Percentiles rank a stretch among this genome's conserved stretches.
Conservation (phyloP, 2,797 vertebrate genomes). For the Paedocypris micromegethes region DNA sequence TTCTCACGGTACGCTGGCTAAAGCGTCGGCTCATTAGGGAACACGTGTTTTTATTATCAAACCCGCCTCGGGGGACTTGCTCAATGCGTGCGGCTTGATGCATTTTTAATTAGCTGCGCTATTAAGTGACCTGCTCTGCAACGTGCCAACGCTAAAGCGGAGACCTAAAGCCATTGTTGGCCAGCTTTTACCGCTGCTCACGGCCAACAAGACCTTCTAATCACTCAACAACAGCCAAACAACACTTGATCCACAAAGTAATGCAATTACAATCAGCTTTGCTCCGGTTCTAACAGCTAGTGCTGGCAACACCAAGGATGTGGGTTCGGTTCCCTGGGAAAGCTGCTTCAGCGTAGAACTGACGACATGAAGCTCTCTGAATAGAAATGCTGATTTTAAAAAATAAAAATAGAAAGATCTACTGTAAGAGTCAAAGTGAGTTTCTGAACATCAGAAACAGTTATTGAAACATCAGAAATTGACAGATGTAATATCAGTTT, state of each 20-base stretch:
- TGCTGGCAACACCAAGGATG: too few relatives aligned
- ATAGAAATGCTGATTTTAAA: too few relatives aligned
- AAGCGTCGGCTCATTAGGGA: slow-evolving; percentile 60
- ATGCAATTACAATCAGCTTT: too few relatives aligned
- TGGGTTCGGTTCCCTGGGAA: too few relatives aligned
- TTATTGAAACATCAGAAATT: too few relatives aligned
- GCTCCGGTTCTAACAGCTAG: too few relatives aligned
- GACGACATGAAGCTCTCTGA: too few relatives aligned
- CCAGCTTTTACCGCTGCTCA: slow-evolving; percentile 2
- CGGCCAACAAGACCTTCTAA: neutral
- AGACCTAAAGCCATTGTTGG: neutral
- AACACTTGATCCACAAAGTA: neutral
- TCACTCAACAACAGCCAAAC: neutral
- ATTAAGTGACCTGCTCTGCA: slow-evolving; percentile 53
- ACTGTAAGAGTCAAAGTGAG: too few relatives aligned
- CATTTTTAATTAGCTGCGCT: slow-evolving; percentile 61
- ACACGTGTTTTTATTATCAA: slow-evolving; percentile 60
- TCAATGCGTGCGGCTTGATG: slow-evolving; percentile 43
- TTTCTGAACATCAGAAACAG: too few relatives aligned
- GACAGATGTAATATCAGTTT: too few relatives aligned
- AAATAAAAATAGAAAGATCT: too few relatives aligned
- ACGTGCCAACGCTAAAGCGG: neutral
- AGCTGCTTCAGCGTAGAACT: too few relatives aligned
- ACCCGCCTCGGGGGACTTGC: slow-evolving; percentile 32
- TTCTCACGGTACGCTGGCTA: slow-evolving; percentile 64